phyloP scores from a whole-genome alignment of 2,113 vertebrate species.

The Colistium nudipinnis region DNA sequence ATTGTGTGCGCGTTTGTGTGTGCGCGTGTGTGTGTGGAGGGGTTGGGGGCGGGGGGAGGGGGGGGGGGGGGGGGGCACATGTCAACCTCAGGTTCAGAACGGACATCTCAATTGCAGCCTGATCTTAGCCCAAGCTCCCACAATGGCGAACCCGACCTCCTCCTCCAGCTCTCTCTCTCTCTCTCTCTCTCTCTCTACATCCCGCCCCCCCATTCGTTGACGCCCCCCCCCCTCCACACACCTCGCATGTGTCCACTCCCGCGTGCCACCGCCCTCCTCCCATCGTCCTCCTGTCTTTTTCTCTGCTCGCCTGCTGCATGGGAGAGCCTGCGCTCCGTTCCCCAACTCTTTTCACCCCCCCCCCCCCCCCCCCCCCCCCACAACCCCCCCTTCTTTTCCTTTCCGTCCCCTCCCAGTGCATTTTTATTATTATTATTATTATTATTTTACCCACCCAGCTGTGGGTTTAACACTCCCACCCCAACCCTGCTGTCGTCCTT shows the following conservation, averaged over 20 bases:
- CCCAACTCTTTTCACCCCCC: background rate
- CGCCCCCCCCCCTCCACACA: slow-evolving; percentile 1
- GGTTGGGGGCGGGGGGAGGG: background rate
- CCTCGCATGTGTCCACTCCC: slow-evolving; percentile 76
- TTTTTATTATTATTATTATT: too few relatives aligned
- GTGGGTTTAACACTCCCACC: background rate
- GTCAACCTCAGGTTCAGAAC: slow-evolving; percentile 74
- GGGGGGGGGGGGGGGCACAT: slow-evolving; percentile 4
- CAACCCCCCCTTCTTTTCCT: too few relatives aligned
- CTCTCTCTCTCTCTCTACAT: slow-evolving; percentile 43
- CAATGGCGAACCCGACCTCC: slow-evolving; percentile 57
- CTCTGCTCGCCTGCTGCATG: slow-evolving; percentile 77
- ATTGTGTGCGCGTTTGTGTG: background rate
- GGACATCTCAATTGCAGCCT: slow-evolving; percentile 99
- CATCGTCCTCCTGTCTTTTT: slow-evolving; percentile 42
- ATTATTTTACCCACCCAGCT: background rate
- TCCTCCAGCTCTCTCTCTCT: slow-evolving; percentile 31
- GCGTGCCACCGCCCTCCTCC: slow-evolving; percentile 51
- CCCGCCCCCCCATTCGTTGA: slow-evolving; percentile 8
- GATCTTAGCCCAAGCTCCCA: slow-evolving; percentile 88
- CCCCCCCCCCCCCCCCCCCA: background rate
- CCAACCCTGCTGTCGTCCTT: slow-evolving; percentile 24
- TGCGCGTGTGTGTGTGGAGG: background rate
- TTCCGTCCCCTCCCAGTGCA: too few relatives aligned
- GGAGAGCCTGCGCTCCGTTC: slow-evolving; percentile 70